These are phyloP conservation scores for Eremobia ochroleuca DNA, from an alignment of 2,888 invertebrate genomes.

Conservation along the genomic window DNA sequence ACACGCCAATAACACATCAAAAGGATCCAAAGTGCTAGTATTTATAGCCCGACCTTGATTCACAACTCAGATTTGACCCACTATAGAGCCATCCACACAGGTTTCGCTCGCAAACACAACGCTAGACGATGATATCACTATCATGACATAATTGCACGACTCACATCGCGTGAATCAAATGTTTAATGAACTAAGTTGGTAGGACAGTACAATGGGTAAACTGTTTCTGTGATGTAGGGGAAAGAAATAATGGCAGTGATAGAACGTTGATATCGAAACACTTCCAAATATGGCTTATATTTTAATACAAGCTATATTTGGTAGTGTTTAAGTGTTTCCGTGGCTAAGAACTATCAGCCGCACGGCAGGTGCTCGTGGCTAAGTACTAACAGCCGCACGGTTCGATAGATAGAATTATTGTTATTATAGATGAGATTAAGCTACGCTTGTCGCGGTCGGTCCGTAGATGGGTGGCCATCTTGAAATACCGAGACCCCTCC, in stretches of 20 bases:
- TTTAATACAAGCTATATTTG: not conserved
- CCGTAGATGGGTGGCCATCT: not conserved
- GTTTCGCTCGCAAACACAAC: slow-evolving; percentile 55
- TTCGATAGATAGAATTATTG: too few relatives aligned
- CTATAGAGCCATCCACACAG: slow-evolving; percentile 37
- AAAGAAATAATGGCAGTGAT: not conserved
- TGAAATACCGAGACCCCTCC: too few relatives aligned
- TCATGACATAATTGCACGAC: slow-evolving; percentile 65
- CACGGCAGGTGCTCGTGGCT: not conserved
- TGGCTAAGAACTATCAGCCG: too few relatives aligned
- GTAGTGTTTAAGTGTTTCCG: not conserved
- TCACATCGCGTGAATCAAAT: slow-evolving; percentile 63
- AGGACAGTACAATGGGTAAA: slow-evolving; percentile 14
- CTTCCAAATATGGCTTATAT: not conserved
- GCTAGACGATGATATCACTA: slow-evolving; percentile 65
- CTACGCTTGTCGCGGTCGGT: not conserved
- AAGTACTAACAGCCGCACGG: not conserved
- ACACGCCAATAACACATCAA: slow-evolving; percentile 23
- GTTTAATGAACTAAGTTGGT: slow-evolving; percentile 48
- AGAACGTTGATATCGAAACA: not conserved
- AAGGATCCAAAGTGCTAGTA: slow-evolving; percentile 18
- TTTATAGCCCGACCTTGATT: slow-evolving; percentile 45
- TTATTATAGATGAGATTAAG: not conserved
- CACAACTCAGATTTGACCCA: slow-evolving; percentile 49
- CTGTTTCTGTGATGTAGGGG: not conserved